A percentile compares a stretch with the other conserved stretches of the same genome.
Conservation (phyloP, 1,140 invertebrate genomes). For the Matsumurasca onukii region DNA sequence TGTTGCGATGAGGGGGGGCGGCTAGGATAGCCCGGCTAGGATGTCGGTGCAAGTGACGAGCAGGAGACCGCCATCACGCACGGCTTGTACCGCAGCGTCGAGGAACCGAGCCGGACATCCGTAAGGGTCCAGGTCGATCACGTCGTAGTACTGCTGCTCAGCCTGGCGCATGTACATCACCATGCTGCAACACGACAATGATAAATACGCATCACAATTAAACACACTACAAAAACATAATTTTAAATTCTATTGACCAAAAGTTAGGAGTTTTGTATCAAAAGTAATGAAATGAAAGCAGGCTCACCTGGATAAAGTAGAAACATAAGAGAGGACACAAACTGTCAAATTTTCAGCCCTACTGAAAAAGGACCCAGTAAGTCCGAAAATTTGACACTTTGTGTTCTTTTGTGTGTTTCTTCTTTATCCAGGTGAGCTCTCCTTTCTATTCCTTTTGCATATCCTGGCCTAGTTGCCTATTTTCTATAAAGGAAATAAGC, state of each 20-base stretch:
- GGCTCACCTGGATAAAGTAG: no score
- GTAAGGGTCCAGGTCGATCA: conserved; percentile 96
- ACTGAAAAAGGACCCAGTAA: background rate
- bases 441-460: no score
- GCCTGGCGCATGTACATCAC: conserved; percentile 79
- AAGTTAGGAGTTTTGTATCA: no score
- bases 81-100: conserved; percentile 84
- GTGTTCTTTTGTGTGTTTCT: no score
- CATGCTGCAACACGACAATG: conserved; percentile 57
- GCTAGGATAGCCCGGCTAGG: conserved; percentile 94
- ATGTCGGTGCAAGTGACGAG: conserved; percentile 97
- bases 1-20: no score
- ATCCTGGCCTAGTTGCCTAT: no score
- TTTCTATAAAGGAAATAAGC: no score
- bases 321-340: no score
- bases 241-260: no score
- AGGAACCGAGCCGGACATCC: conserved; percentile 93
- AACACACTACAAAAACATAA: no score
- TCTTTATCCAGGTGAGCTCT: no score
- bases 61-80: conserved; percentile 78
- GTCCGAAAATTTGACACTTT: background rate
- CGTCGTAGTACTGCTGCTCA: conserved; percentile 73
- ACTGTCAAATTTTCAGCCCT: no score
- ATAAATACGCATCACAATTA: conserved; percentile 76
- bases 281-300: background rate